phyloP scores from a whole-genome alignment of 1,140 invertebrate species.

The Bradysia coprophila region DNA sequence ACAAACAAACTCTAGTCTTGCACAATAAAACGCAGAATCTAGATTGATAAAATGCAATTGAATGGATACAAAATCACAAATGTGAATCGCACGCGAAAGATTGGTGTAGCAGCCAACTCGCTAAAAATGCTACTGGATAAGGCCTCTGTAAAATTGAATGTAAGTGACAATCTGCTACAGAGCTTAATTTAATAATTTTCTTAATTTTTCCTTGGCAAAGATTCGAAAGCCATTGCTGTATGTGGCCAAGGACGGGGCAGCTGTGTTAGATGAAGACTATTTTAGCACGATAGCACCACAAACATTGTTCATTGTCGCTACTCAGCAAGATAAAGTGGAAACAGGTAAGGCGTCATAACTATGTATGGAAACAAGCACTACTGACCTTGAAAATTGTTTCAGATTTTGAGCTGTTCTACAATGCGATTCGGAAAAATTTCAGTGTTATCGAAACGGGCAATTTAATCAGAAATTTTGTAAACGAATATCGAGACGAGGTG shows the following conservation, averaged over 20 bases:
- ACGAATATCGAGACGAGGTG: conserved; percentile 18
- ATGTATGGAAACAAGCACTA: neutral
- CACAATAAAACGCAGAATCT: too few species aligned
- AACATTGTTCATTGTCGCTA: conserved; percentile 45
- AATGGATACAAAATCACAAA: conserved; percentile 54
- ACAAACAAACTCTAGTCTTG: too few species aligned
- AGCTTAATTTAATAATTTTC: neutral
- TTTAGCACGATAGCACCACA: conserved; percentile 49
- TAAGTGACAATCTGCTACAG: conserved; percentile 24
- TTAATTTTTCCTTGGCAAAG: neutral
- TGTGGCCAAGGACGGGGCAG: conserved; percentile 45
- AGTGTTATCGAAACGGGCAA: neutral
- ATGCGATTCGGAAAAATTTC: conserved; percentile 11
- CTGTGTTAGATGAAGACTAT: conserved; percentile 53
- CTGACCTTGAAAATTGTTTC: too few species aligned
- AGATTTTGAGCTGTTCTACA: conserved; percentile 16
- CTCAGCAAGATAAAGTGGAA: conserved; percentile 36
- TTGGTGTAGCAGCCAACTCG: conserved; percentile 44
- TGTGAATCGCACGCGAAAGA: conserved; percentile 36
- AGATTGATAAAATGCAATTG: conserved; percentile 17
- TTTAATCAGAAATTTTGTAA: conserved; percentile 1
- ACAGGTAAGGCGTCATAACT: conserved; percentile 30
- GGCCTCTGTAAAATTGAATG: conserved; percentile 43
- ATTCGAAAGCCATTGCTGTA: conserved; percentile 12
- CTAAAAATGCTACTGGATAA: conserved; percentile 39